phyloP scores from a whole-genome alignment of 2,888 invertebrate species.

The Lagria hirta region DNA sequence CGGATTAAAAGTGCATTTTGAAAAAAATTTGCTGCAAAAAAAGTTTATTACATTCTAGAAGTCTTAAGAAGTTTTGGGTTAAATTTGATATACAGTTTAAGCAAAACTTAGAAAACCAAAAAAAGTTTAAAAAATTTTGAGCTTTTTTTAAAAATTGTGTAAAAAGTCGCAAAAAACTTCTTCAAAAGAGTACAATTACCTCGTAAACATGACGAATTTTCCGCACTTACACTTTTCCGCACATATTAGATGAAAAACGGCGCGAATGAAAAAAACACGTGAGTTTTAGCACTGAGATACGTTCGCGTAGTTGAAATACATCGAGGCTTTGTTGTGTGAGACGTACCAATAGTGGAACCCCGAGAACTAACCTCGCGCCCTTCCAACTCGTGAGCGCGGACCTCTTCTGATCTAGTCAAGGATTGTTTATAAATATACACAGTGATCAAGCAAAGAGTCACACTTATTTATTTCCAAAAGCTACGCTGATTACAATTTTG shows the following conservation, averaged over 20 bases:
- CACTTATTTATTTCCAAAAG: too few species aligned
- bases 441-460: too few species aligned
- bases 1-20: too few species aligned
- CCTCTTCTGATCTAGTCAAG: too few species aligned
- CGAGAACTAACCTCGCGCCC: conserved; percentile 47
- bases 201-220: conserved; percentile 51
- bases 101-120: background rate
- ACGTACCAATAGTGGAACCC: conserved; percentile 36
- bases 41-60: too few species aligned
- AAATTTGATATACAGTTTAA: conserved; percentile 11
- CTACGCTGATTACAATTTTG: too few species aligned
- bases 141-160: conserved; percentile 27
- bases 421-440: too few species aligned
- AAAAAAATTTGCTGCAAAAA: too few species aligned
- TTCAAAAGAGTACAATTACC: conserved; percentile 48
- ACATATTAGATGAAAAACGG: conserved; percentile 38
- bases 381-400: conserved; percentile 41
- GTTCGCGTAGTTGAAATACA: conserved; percentile 39
- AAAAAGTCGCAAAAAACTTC: conserved; percentile 2
- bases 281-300: conserved; percentile 31
- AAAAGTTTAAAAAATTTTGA: background rate
- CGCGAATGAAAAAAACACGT: conserved; percentile 41
- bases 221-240: conserved; percentile 40
- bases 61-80: too few species aligned
- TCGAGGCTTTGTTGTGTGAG: conserved; percentile 45